Percentiles rank a stretch among this genome's conserved stretches.
These are phyloP conservation scores for Antheraea mylitta DNA, from an alignment of 1,140 invertebrate species.

Conservation along the genomic window DNA sequence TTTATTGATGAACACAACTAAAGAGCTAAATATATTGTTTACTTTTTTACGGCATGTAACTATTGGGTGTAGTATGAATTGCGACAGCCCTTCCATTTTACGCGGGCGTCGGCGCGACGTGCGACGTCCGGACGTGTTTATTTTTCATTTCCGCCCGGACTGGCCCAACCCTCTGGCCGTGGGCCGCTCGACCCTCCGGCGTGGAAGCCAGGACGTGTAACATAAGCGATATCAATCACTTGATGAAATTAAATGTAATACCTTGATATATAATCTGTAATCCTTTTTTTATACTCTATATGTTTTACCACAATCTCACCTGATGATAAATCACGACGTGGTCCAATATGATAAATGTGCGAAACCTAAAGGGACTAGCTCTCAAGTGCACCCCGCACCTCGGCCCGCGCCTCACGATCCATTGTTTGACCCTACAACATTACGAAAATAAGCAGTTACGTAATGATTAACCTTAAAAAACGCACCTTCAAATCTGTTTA, in stretches of 20 bases:
- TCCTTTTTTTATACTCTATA: too few species aligned
- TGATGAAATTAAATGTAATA: neutral
- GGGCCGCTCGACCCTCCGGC: slow-evolving; percentile 25
- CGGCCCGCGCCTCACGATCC: too few species aligned
- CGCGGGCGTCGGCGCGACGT: slow-evolving; percentile 61
- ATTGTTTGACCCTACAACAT: too few species aligned
- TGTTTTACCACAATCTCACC: too few species aligned
- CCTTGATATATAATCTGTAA: neutral
- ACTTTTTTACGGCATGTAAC: neutral
- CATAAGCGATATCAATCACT: slow-evolving; percentile 15
- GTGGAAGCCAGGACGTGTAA: neutral
- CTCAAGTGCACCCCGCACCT: too few species aligned
- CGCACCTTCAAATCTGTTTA: too few species aligned
- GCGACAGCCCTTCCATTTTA: slow-evolving; percentile 53
- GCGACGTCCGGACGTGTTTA: slow-evolving; percentile 70
- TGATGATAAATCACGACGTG: too few species aligned
- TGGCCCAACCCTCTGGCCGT: slow-evolving; percentile 37
- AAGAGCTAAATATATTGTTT: neutral
- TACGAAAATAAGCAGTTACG: too few species aligned
- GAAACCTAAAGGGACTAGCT: too few species aligned
- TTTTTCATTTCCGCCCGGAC: slow-evolving; percentile 73
- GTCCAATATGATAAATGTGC: too few species aligned
- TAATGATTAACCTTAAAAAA: too few species aligned
- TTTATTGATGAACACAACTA: neutral
- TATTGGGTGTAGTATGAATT: neutral